A percentile compares a stretch with the other conserved stretches of the same genome.
phyloP scores from a whole-genome alignment of 2,113 vertebrate species.

The Corythornis vintsioides region DNA sequence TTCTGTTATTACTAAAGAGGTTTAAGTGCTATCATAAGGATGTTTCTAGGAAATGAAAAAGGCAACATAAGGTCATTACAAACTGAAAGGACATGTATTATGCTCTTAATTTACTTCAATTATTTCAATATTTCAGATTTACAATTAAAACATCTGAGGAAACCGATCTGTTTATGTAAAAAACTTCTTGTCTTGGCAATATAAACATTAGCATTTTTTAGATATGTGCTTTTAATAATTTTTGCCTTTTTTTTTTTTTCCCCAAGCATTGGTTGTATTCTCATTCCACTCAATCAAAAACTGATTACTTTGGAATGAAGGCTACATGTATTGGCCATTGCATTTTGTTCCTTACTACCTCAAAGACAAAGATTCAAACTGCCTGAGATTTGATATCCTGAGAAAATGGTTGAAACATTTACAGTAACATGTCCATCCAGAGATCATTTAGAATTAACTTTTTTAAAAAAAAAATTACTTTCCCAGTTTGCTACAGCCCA shows the following conservation, averaged over 20 bases:
- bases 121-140: background rate
- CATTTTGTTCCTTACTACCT: background rate
- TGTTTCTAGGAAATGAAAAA: background rate
- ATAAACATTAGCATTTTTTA: background rate
- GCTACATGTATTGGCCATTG: background rate
- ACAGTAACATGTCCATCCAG: background rate
- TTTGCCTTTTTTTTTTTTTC: fast-evolving
- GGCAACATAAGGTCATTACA: background rate
- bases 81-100: background rate
- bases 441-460: background rate
- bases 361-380: background rate
- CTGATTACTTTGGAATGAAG: background rate
- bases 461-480: background rate
- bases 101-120: background rate
- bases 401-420: background rate
- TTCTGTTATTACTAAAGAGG: background rate
- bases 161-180: background rate
- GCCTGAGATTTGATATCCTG: background rate
- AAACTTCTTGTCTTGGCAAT: fast-evolving
- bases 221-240: background rate
- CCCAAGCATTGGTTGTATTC: background rate
- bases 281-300: background rate
- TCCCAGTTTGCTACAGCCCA: background rate
- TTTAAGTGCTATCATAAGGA: background rate
- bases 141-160: background rate